Conservation (phyloP, 2,113 vertebrate species). For the Platysternon megacephalum region DNA sequence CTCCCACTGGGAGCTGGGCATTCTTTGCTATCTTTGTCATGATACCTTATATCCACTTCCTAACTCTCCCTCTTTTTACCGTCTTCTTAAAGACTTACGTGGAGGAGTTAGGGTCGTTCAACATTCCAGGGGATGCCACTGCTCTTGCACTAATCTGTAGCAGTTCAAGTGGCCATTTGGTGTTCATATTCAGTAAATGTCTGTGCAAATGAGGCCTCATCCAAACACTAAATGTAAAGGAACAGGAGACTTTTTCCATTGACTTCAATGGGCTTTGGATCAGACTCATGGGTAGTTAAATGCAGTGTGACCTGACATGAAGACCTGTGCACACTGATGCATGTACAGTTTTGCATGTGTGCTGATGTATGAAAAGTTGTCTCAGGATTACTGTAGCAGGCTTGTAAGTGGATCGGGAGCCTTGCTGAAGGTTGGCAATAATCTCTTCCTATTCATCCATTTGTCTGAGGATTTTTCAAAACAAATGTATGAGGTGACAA, state of each 20-base stretch:
- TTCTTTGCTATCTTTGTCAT: not conserved
- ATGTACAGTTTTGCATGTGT: not conserved
- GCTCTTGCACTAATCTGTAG: not conserved
- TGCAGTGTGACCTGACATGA: fast-evolving
- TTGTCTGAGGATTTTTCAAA: not conserved
- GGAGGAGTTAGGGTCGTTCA: fast-evolving
- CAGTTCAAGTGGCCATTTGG: not conserved
- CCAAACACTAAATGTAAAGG: not conserved
- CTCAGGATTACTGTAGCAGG: not conserved
- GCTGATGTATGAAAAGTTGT: not conserved
- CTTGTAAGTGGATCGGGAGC: not conserved
- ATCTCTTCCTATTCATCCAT: not conserved
- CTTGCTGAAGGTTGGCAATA: not conserved
- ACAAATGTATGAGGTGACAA: not conserved
- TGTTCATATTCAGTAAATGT: not conserved
- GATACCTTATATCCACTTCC: not conserved
- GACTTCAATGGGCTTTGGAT: not conserved
- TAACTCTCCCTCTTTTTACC: not conserved
- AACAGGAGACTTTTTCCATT: not conserved
- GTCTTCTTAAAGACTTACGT: not conserved
- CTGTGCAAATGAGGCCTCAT: not conserved
- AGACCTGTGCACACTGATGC: too few relatives aligned
- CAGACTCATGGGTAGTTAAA: fast-evolving
- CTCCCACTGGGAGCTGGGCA: not conserved
- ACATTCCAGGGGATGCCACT: not conserved